Percentiles rank a stretch among this genome's conserved stretches.
Conservation (phyloP, 2,797 vertebrate species). For the Champsocephalus esox region DNA sequence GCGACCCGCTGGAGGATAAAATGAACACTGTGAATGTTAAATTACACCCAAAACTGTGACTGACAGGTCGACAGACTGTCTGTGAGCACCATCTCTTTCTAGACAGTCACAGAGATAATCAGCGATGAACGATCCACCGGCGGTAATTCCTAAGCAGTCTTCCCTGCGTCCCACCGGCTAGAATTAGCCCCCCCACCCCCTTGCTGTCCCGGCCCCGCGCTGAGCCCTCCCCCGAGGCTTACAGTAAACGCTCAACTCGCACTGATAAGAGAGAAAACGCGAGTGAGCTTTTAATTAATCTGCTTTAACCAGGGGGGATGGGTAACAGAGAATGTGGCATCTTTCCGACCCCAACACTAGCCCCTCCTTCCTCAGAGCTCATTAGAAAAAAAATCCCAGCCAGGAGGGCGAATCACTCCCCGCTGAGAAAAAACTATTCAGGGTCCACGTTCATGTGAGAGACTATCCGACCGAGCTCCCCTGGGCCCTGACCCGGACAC, state of each 20-base stretch:
- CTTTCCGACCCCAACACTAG: conserved; percentile 32
- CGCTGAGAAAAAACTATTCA: conserved; percentile 43
- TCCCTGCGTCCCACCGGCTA: conserved; percentile 48
- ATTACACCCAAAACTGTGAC: conserved; percentile 39
- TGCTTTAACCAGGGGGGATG: conserved; percentile 62
- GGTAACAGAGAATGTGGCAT: conserved; percentile 50
- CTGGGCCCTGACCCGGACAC: conserved; percentile 45
- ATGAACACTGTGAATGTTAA: conserved; percentile 21
- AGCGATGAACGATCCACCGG: conserved; percentile 31
- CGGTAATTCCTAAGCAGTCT: conserved; percentile 59
- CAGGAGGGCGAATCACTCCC: conserved; percentile 36
- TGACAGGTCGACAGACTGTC: conserved; percentile 38
- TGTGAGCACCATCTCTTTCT: conserved; percentile 40
- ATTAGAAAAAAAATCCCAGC: conserved; percentile 65
- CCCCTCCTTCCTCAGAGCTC: conserved; percentile 42
- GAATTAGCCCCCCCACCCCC: conserved; percentile 67
- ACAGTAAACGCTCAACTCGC: conserved; percentile 76
- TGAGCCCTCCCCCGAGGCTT: conserved; percentile 64
- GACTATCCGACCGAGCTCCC: conserved; percentile 28
- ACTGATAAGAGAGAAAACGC: conserved; percentile 67
- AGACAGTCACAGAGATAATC: conserved; percentile 54
- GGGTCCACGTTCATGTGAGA: conserved; percentile 37
- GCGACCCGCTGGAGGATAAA: no score
- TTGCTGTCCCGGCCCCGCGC: conserved; percentile 42
- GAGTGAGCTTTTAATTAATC: conserved; percentile 81